Evolutionary conservation across 2,113 vertebrate genomes (phyloP).

Genomic region (Mystacornis crossleyi): DNA sequence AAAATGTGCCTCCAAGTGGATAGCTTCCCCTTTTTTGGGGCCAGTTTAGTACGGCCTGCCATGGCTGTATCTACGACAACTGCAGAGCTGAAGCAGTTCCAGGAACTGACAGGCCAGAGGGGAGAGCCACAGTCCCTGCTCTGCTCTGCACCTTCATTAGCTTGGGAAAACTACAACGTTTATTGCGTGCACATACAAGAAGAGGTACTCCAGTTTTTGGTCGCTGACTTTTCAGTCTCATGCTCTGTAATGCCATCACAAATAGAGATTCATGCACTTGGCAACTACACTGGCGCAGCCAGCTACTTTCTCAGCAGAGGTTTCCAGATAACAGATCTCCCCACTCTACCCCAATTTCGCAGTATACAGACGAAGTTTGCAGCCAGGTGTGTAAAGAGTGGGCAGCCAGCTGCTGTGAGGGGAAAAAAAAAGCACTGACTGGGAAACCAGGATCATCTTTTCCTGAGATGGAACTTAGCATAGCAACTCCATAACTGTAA

Average conservation of each 20-base stretch:
- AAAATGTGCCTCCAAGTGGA: not conserved
- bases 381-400: not conserved
- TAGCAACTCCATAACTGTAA: rapidly evolving
- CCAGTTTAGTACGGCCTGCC: not conserved
- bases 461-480: not conserved
- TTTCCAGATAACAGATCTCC: not conserved
- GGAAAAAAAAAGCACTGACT: rapidly evolving
- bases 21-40: not conserved
- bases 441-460: not conserved
- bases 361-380: not conserved
- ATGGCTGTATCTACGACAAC: not conserved
- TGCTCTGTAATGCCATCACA: not conserved
- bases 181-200: not conserved
- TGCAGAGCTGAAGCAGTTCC: not conserved
- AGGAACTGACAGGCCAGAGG: not conserved
- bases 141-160: not conserved
- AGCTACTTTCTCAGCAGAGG: not conserved
- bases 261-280: not conserved
- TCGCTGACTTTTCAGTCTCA: not conserved
- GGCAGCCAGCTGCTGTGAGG: not conserved
- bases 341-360: not conserved
- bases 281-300: not conserved
- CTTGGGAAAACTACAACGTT: not conserved
- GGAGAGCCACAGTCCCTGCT: not conserved
- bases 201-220: not conserved